Conservation (phyloP, 2,113 vertebrate genomes). For the Lepus americanus region DNA sequence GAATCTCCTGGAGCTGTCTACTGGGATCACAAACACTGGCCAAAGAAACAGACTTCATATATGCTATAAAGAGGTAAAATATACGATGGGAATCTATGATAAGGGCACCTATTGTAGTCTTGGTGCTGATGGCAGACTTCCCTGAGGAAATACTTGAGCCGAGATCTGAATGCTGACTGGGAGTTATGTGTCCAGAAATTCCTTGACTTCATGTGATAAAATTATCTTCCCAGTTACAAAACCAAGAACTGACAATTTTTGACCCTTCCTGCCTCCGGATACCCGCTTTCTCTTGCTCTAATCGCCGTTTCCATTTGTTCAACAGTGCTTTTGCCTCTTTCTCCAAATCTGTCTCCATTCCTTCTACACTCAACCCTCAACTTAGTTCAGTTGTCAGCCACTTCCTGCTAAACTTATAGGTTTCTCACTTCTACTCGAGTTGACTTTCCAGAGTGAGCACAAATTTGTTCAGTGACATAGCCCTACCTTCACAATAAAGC, state of each 20-base stretch:
- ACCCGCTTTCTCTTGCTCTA: neutral
- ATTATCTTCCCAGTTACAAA: slow-evolving; percentile 9
- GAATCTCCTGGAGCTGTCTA: neutral
- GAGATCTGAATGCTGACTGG: neutral
- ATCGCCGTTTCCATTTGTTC: neutral
- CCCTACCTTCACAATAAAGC: neutral
- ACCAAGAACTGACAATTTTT: neutral
- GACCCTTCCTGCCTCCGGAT: neutral
- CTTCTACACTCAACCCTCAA: neutral
- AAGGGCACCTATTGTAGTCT: neutral
- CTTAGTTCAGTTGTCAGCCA: neutral
- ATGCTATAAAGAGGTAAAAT: slow-evolving; percentile 1
- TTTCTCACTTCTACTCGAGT: slow-evolving; percentile 8
- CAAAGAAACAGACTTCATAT: slow-evolving; percentile 2
- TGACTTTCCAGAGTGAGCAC: neutral
- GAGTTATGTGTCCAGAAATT: neutral
- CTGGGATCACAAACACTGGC: neutral
- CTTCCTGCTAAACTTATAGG: neutral
- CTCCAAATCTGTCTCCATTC: neutral
- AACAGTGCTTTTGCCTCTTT: neutral
- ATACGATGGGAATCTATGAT: neutral
- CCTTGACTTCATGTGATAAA: neutral
- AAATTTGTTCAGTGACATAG: neutral
- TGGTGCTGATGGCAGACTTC: neutral
- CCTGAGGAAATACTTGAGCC: neutral